Evolutionary conservation across 2,888 invertebrate species (phyloP), one percentile per base, ranked within the genome.

Genomic region (Halictus quadricinctus): DNA sequence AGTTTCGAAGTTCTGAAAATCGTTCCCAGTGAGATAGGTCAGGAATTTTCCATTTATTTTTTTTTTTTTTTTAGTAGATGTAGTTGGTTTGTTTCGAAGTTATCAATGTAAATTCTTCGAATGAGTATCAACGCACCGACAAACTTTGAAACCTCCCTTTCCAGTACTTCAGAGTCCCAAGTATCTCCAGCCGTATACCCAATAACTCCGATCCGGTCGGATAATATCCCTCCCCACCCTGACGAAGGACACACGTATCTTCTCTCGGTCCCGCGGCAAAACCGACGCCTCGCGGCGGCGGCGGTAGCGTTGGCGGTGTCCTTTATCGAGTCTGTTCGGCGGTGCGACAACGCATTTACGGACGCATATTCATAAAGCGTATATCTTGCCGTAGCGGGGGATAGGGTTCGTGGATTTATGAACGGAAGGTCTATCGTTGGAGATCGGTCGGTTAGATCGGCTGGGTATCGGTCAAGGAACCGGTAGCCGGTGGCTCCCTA

Each of bases 381-480:
- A 36, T 86, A 66, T 78, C 76, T 54, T 70, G 41, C 21, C n/a
- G 69, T 4, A n/a, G 70, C 41, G 58, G 46, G 69, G 64, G 36
- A 69, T 18, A 69, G 76, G 78, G 75, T 48, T 43, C n/a, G 72
- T 43, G 72, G 60, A 86, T 87, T 86, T 86, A 81, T 83, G 87
- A 80, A 80, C 78, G 87, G 80, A 81, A 76, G 76, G 76, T 80
- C 73, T 77, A 64, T 75, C 83, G 83, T 85, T 48, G 25, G 64
- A 82, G 82, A 85, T 78, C 77, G 84, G 72, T 69, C 78, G 76
- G 36, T 13, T 25, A 77, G 85, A 80, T 86, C 78, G 75, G 36
- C 41, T 29, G 25, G 77, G 69, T 87, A 79, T 87, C 87, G 86
- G 86, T 86, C 86, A 87, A 87, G 83, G n/a, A 80, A 87, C 66